Base-by-base conservation (phyloP, 23 tunicate genomes). In the Oikopleura dioica region DNA sequence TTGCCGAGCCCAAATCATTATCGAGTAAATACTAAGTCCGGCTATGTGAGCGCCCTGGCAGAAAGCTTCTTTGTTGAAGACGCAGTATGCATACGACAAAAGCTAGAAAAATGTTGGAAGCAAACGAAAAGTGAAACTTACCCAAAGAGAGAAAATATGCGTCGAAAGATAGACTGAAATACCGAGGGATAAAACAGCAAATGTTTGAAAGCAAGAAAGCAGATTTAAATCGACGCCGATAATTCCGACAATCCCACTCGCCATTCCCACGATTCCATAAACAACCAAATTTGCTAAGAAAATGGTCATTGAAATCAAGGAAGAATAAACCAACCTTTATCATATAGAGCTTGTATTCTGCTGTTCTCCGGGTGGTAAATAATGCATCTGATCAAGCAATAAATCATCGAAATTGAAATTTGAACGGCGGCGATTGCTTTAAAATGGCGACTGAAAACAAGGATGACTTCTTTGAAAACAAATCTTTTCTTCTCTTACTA, bases 191-290 rank as follows among this genome's bases (percentile, higher is more conserved):
- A 63, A 28, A 16, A 63, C 5, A 28, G 26, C 33, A 63, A 12
- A 63, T 63, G 72, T 63, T 63, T 63, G 72, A 63, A 63, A 63
- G 72, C 72, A 63, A 28, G 72, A 63, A 2, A 63, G 26, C 26
- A 63, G 26, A 63, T 63, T 63, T 63, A 31, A 12, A 12, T 63
- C 26, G 2, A 63, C 33, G 4, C 30, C 29, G 5, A 28, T 28
- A 21, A 63, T 63, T 63, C 72, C 72, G 5, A 63, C 16, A 24
- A 63, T 63, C 26, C 72, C 72, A 16, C 32, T 16, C 2, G 33
- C 33, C 33, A 63, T 21, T 63, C 72, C 72, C 30, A 63, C 72
- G 4, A 63, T 12, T 63, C 72, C 72, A 63, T 63, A 63, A 63
- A 63, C 72, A 12, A 63, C 33, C 33, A 63, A 28, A 63, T 63